A percentile compares a stretch with the other conserved stretches of the same genome.
Conservation (phyloP, 2,888 invertebrate genomes). For the Tachystola acroxantha region DNA sequence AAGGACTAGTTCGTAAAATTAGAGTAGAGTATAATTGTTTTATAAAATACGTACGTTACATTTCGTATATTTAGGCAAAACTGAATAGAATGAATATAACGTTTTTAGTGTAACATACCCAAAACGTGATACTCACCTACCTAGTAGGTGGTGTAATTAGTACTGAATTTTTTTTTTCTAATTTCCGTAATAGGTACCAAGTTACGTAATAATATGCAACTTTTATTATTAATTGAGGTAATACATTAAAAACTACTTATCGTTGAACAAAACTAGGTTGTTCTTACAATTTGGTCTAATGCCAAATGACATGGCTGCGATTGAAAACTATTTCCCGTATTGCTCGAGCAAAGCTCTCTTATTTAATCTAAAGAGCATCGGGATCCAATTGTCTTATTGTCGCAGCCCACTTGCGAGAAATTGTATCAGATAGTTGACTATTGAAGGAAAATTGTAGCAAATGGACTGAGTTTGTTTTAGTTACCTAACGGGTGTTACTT, state of each 20-base stretch:
- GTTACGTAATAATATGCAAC: too few relatives aligned
- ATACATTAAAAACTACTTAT: constrained; percentile 19
- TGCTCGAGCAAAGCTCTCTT: constrained; percentile 5
- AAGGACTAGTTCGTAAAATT: too few relatives aligned
- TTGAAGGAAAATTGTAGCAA: background rate
- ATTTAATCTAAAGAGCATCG: constrained; percentile 14
- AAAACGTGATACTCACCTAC: too few relatives aligned
- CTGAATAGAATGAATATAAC: too few relatives aligned
- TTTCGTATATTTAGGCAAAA: too few relatives aligned
- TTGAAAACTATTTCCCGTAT: constrained; percentile 28
- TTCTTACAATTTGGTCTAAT: constrained; percentile 35
- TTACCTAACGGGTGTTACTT: too few relatives aligned
- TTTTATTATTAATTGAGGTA: constrained; percentile 1
- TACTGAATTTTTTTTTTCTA: too few relatives aligned
- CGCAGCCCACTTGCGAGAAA: constrained; percentile 4
- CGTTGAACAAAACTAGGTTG: constrained; percentile 17
- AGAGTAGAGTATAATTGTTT: too few relatives aligned
- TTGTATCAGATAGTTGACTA: constrained; percentile 2
- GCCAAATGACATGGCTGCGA: constrained; percentile 33
- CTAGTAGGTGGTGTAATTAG: too few relatives aligned
- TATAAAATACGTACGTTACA: too few relatives aligned
- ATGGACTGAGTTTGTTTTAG: background rate
- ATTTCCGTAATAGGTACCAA: too few relatives aligned
- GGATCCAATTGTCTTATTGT: constrained; percentile 11
- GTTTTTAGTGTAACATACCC: too few relatives aligned